Conservation (phyloP, 1,140 invertebrate genomes). For the Uloborus diversus region DNA sequence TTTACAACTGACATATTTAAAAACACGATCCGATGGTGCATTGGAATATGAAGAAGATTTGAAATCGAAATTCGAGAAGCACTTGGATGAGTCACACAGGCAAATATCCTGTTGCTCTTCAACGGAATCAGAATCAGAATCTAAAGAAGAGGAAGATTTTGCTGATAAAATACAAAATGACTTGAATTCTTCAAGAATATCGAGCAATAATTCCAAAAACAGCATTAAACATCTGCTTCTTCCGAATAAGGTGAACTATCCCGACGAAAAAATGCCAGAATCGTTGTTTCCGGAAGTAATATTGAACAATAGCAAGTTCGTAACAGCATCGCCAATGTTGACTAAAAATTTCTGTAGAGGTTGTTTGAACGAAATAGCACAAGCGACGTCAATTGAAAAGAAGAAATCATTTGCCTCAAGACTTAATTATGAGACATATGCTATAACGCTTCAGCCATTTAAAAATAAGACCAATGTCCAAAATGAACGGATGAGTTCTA, state of each 20-base stretch:
- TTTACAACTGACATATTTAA: not conserved
- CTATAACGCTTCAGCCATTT: too few species aligned
- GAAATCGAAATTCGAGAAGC: conserved; percentile 25
- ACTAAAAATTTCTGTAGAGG: conserved; percentile 37
- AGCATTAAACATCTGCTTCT: not conserved
- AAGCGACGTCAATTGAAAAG: too few species aligned
- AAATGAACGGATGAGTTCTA: too few species aligned
- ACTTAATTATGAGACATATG: too few species aligned
- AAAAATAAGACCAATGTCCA: too few species aligned
- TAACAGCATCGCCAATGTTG: not conserved
- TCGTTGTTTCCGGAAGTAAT: not conserved
- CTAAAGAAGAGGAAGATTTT: not conserved
- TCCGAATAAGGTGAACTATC: conserved; percentile 37
- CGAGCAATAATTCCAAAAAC: not conserved
- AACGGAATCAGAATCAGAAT: not conserved
- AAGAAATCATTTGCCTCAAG: too few species aligned
- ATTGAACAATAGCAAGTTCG: conserved; percentile 16
- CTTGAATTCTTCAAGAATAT: not conserved
- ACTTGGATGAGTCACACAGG: conserved; percentile 16
- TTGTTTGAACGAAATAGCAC: not conserved
- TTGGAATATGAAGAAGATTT: conserved; percentile 9
- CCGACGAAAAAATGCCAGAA: conserved; percentile 23
- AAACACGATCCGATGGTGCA: not conserved
- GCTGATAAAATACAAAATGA: not conserved
- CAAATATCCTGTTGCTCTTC: not conserved